A percentile compares a stretch with the other conserved stretches of the same genome.
phyloP scores from a whole-genome alignment of 2,113 vertebrate genomes.

The Chlorodrepanis virens region DNA sequence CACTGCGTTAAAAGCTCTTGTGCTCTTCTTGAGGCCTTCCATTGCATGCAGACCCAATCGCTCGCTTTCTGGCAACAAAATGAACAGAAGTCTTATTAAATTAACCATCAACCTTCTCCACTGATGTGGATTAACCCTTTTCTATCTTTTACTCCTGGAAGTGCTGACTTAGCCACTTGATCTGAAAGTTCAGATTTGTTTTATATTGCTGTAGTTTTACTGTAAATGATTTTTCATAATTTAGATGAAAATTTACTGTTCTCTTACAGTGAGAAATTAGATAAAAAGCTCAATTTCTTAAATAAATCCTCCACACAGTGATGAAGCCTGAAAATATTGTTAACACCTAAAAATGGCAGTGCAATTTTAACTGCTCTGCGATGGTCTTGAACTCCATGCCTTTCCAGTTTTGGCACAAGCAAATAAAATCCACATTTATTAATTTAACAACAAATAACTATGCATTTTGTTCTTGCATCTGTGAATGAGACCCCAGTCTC shows the following conservation, averaged over 20 bases:
- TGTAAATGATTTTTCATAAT: background rate
- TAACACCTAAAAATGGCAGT: background rate
- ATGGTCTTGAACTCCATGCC: rapidly evolving
- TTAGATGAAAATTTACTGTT: background rate
- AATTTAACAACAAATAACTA: background rate
- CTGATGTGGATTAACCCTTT: background rate
- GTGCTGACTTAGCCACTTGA: background rate
- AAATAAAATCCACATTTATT: background rate
- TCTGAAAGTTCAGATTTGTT: background rate
- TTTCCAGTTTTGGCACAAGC: background rate
- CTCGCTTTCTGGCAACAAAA: background rate
- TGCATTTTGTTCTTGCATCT: background rate
- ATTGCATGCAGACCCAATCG: background rate
- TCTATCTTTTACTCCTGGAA: background rate
- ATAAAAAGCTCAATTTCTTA: background rate
- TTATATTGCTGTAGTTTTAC: background rate
- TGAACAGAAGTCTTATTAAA: background rate
- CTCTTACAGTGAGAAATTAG: background rate
- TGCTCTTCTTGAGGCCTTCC: background rate
- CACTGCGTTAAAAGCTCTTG: background rate
- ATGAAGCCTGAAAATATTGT: background rate
- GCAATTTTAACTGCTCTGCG: background rate
- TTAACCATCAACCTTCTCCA: background rate
- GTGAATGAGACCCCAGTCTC: background rate
- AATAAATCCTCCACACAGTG: background rate